Base-by-base conservation (phyloP, 2,113 vertebrate genomes). In the Cryptomyrus ogoouensis region DNA sequence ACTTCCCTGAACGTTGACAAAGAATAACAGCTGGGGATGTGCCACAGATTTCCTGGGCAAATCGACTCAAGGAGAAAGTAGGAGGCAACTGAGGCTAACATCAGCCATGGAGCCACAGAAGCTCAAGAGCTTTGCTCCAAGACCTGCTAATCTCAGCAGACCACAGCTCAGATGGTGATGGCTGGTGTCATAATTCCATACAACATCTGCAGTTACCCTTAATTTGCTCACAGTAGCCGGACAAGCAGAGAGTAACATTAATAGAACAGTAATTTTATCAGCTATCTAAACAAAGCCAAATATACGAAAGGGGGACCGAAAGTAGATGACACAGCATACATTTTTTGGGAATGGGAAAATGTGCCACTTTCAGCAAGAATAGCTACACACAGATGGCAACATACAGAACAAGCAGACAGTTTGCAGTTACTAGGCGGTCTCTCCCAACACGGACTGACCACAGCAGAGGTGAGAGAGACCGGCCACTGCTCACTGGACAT, bases 201-300 rank as follows among this genome's bases (percentile, higher is more conserved):
- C 88, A 86, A 12, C 53, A 87, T 77, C 74, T 89, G 85, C 44
- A 58, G 89, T 77, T 46, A 42, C 62, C 85, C 58, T 70, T 91
- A 89, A 91, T 91, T 89, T 89, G 10, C 74, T 66, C 66, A 44
- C 62, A 84, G 50, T 58, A 46, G 62, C 15, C 39, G 70, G 88
- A 91, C 80, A 87, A 89, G 89, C 85, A 39, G 44, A 27, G n/a
- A 31, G n/a, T 27, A 12, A 27, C n/a, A 9, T 13, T 9, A n/a
- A 66, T n/a, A 66, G 62, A 66, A 27, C n/a, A n/a, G 62, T 31
- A 66, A 31, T 66, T 66, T 66, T 66, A 66, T 66, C 58, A 62
- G 58, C 24, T 66, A n/a, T 27, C 62, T 66, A 66, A 66, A 66
- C 62, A 66, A 66, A 66, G 62, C 24, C 58, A 39, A 77, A 39